phyloP scores from a whole-genome alignment of 2,113 vertebrate species.

The Phalacrocorax brasilianus region DNA sequence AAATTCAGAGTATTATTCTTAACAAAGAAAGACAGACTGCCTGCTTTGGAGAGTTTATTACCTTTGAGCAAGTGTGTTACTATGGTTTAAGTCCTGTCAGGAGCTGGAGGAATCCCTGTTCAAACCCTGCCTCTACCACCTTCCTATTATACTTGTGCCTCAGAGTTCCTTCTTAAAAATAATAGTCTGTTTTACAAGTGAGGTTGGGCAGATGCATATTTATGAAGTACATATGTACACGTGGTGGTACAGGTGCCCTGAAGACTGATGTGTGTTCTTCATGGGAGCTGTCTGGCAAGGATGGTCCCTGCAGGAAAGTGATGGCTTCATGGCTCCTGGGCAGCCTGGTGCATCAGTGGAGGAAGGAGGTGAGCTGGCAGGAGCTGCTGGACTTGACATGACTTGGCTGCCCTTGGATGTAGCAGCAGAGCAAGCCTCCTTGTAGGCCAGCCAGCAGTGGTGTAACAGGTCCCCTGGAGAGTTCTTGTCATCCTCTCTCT shows the following conservation, averaged over 20 bases:
- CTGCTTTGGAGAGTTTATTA: background rate
- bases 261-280: background rate
- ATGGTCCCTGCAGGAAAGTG: background rate
- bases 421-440: background rate
- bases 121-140: background rate
- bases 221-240: background rate
- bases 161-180: background rate
- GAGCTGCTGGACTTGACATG: background rate
- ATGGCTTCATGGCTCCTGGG: background rate
- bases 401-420: background rate
- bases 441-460: background rate
- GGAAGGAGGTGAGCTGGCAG: background rate
- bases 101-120: background rate
- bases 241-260: background rate
- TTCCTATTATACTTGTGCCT: background rate
- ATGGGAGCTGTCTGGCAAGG: background rate
- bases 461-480: conserved; percentile 29
- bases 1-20: background rate
- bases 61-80: background rate
- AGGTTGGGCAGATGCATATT: background rate
- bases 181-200: background rate
- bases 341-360: background rate
- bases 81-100: background rate
- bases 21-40: background rate
- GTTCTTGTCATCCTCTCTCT: background rate